These are phyloP conservation scores for Rhinopomastus cyanomelas DNA, from an alignment of 2,113 vertebrate species.

Conservation along the genomic window DNA sequence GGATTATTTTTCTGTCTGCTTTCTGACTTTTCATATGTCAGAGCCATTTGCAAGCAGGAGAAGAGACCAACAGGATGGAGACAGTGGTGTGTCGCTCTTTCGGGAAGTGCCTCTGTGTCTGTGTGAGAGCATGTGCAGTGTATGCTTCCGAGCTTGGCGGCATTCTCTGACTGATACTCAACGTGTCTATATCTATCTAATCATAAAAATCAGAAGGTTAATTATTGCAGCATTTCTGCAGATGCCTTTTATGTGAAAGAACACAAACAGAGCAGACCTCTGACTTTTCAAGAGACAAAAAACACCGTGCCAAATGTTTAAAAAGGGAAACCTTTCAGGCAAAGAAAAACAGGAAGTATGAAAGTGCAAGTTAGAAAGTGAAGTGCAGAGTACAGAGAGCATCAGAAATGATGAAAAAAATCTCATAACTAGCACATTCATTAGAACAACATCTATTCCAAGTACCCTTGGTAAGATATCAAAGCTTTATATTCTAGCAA, in stretches of 20 bases:
- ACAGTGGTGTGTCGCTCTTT: background rate
- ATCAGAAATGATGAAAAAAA: background rate
- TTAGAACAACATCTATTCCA: background rate
- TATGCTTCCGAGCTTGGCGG: background rate
- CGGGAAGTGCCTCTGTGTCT: background rate
- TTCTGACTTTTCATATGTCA: background rate
- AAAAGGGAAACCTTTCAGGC: background rate
- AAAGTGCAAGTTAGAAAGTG: background rate
- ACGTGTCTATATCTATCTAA: background rate
- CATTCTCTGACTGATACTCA: background rate
- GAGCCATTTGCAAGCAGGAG: background rate
- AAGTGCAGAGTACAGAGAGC: no score
- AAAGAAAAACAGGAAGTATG: background rate
- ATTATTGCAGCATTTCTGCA: background rate
- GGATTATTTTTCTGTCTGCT: background rate
- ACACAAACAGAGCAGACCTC: constrained; percentile 8
- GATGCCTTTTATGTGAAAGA: background rate
- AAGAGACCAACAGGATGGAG: background rate
- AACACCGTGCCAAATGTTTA: background rate
- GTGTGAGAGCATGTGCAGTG: background rate
- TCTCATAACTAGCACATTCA: background rate
- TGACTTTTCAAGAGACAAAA: background rate
- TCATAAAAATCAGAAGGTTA: background rate
- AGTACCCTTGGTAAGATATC: background rate
- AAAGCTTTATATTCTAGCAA: background rate